These are phyloP conservation scores for Epizoanthus scotinus DNA, from an alignment of 92 coral and sea anemone species.

Conservation along the genomic window DNA sequence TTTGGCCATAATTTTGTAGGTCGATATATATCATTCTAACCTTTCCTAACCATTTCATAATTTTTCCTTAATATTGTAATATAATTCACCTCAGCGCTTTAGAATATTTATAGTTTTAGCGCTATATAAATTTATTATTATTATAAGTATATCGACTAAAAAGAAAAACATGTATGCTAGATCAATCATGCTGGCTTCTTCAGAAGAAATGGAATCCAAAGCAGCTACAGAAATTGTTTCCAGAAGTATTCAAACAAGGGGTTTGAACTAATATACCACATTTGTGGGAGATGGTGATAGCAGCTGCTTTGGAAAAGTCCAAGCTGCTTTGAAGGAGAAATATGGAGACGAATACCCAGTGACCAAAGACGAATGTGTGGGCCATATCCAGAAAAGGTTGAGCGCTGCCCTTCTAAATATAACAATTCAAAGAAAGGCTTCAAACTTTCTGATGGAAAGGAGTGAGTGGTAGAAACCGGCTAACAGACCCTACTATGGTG, in stretches of 20 bases:
- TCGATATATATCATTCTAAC: no score
- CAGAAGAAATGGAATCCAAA: conserved; percentile 52
- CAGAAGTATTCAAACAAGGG: conserved; percentile 35
- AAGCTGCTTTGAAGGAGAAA: conserved; percentile 46
- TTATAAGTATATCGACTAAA: no score
- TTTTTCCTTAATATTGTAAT: no score
- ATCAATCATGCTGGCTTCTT: conserved; percentile 50
- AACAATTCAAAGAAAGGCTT: conserved; percentile 38
- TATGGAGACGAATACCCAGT: conserved; percentile 38
- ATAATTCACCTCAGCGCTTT: no score
- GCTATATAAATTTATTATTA: no score
- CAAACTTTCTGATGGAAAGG: conserved; percentile 47
- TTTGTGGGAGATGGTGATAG: conserved; percentile 67
- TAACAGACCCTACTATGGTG: conserved; percentile 48
- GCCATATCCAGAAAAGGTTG: neutral
- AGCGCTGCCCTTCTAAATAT: conserved; percentile 43
- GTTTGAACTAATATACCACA: conserved; percentile 47
- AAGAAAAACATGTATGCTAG: no score
- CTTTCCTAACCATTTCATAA: no score
- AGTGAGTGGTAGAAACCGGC: conserved; percentile 53
- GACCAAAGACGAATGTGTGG: conserved; percentile 57
- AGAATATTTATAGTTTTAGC: no score
- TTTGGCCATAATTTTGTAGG: no score
- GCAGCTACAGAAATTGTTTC: conserved; percentile 55
- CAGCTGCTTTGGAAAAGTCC: conserved; percentile 55